Conservation (phyloP, 1,140 invertebrate species). For the Euborellia annulipes region DNA sequence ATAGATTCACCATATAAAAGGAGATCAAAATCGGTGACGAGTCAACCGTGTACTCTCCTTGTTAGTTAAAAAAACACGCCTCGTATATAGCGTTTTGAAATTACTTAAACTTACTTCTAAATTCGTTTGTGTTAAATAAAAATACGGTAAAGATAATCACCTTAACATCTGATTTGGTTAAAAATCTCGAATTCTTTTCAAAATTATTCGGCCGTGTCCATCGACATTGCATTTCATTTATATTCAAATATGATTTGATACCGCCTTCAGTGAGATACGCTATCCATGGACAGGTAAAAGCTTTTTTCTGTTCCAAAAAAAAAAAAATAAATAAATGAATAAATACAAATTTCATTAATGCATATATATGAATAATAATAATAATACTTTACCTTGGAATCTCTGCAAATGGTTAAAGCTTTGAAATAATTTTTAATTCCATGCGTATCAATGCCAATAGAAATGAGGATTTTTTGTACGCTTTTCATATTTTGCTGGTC, state of each 20-base stretch:
- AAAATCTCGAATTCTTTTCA: conserved; percentile 1
- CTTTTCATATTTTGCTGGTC: conserved; percentile 13
- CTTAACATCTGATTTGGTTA: too few species aligned
- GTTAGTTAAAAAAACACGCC: too few species aligned
- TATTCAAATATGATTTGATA: conserved; percentile 26
- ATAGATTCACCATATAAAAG: too few species aligned
- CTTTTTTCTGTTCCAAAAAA: conserved; percentile 16
- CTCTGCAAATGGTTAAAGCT: conserved; percentile 17
- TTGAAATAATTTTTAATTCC: conserved; percentile 18
- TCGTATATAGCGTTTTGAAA: too few species aligned
- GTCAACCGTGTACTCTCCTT: too few species aligned
- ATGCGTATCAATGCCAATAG: conserved; percentile 14
- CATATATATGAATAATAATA: not conserved
- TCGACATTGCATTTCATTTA: conserved; percentile 21
- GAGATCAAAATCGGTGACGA: too few species aligned
- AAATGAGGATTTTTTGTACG: conserved; percentile 16
- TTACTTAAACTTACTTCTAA: too few species aligned
- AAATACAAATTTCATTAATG: conserved; percentile 8
- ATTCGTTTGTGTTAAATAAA: too few species aligned
- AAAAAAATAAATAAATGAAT: conserved; percentile 10
- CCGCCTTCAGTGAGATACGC: conserved; percentile 19
- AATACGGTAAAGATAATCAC: too few species aligned
- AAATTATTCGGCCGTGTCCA: conserved; percentile 24
- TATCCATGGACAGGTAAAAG: conserved; percentile 21
- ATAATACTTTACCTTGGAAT: conserved; percentile 19